Evolutionary conservation across 2,797 vertebrate genomes (phyloP).

Genomic region (Darevskia mixta): DNA sequence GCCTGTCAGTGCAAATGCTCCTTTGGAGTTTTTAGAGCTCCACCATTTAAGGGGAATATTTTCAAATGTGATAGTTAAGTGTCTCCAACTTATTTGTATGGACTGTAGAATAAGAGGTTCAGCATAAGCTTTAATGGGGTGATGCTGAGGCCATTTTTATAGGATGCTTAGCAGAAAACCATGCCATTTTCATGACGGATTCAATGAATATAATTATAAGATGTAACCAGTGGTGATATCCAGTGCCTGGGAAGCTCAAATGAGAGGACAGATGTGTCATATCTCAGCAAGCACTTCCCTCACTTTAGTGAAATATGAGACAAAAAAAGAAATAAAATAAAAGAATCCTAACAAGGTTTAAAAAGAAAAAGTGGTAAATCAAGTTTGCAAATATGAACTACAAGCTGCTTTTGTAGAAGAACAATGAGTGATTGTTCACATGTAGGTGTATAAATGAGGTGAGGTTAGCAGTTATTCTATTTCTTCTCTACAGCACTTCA

Average conservation of each 20-base stretch:
- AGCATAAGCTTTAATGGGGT: neutral
- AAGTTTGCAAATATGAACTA: constrained; percentile 14
- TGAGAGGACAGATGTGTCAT: constrained; percentile 55
- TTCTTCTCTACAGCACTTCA: neutral
- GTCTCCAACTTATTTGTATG: constrained; percentile 11
- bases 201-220: constrained; percentile 30
- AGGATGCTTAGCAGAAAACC: neutral
- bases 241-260: constrained; percentile 47
- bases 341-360: constrained; percentile 17
- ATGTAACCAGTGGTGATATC: constrained; percentile 33
- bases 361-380: constrained; percentile 30
- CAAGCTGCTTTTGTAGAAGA: neutral
- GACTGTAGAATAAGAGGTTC: constrained; percentile 29
- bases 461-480: neutral
- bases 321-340: constrained; percentile 42
- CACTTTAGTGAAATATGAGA: constrained; percentile 52
- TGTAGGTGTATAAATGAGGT: neutral
- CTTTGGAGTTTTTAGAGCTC: neutral
- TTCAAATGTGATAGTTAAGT: neutral
- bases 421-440: too few relatives aligned
- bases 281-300: constrained; percentile 40
- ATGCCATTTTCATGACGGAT: constrained; percentile 32
- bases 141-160: constrained; percentile 18
- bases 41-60: neutral
- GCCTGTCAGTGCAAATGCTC: neutral